These are phyloP conservation scores for Pyrocoelia pectoralis DNA, from an alignment of 2,888 invertebrate genomes.

Conservation along the genomic window DNA sequence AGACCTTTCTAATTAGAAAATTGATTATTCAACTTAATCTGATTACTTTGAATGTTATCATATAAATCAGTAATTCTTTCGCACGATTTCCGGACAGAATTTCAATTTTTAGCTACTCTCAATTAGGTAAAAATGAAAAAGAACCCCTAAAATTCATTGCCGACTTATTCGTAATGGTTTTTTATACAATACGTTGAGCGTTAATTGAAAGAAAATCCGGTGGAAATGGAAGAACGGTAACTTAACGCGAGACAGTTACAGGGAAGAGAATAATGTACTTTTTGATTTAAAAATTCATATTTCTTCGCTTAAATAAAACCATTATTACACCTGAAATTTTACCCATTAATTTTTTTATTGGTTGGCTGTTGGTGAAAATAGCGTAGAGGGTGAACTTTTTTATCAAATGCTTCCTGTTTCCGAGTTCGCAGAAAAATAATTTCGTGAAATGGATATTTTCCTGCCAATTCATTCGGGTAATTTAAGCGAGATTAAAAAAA, in stretches of 20 bases:
- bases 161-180: neutral
- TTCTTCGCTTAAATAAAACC: neutral
- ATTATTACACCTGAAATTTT: neutral
- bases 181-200: neutral
- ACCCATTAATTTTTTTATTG: conserved; percentile 1
- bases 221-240: conserved; percentile 1
- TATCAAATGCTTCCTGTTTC: neutral
- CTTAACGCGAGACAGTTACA: neutral
- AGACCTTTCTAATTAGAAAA: no score
- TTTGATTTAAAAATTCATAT: conserved; percentile 1
- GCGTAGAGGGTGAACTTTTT: neutral
- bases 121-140: neutral
- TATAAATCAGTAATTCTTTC: neutral
- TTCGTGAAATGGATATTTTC: neutral
- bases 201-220: conserved; percentile 1
- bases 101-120: neutral
- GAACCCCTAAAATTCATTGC: neutral
- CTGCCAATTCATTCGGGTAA: neutral
- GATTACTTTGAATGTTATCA: no score
- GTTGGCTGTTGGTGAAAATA: neutral
- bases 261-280: neutral
- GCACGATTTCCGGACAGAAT: neutral
- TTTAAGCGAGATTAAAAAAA: conserved; percentile 1
- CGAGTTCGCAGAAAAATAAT: neutral
- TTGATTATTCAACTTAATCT: no score